Conservation (phyloP, 2,113 vertebrate genomes). For the Tetrax tetrax region DNA sequence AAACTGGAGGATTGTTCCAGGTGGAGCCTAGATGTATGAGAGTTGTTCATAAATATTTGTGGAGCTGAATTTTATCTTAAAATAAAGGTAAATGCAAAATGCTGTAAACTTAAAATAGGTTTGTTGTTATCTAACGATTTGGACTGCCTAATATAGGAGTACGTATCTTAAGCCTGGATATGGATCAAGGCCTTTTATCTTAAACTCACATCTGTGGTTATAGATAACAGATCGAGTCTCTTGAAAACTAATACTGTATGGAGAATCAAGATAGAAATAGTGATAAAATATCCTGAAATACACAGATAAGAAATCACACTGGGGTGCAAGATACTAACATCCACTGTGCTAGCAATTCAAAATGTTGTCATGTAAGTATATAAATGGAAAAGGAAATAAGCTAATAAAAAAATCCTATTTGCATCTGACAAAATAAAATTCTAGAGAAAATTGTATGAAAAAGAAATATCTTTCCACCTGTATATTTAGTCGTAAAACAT, state of each 20-base stretch:
- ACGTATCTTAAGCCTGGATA: not conserved
- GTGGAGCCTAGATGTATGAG: not conserved
- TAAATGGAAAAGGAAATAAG: not conserved
- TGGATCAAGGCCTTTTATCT: not conserved
- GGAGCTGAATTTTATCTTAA: not conserved
- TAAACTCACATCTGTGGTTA: not conserved
- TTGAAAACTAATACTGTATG: not conserved
- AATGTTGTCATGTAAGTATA: not conserved
- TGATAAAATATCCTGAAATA: not conserved
- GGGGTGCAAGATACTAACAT: not conserved
- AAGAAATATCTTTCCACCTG: not conserved
- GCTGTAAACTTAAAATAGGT: not conserved
- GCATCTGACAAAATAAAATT: not conserved
- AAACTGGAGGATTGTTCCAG: not conserved
- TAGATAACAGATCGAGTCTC: not conserved
- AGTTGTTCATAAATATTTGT: not conserved
- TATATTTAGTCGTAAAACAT: not conserved
- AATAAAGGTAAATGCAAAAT: not conserved
- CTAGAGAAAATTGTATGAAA: not conserved
- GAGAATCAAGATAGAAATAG: not conserved
- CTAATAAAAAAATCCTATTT: not conserved
- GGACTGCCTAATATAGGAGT: not conserved
- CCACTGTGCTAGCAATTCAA: not conserved
- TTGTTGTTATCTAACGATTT: not conserved
- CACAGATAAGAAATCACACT: not conserved